Evolutionary conservation across 2,113 vertebrate genomes (phyloP).

Genomic region (Collichthys lucidus): DNA sequence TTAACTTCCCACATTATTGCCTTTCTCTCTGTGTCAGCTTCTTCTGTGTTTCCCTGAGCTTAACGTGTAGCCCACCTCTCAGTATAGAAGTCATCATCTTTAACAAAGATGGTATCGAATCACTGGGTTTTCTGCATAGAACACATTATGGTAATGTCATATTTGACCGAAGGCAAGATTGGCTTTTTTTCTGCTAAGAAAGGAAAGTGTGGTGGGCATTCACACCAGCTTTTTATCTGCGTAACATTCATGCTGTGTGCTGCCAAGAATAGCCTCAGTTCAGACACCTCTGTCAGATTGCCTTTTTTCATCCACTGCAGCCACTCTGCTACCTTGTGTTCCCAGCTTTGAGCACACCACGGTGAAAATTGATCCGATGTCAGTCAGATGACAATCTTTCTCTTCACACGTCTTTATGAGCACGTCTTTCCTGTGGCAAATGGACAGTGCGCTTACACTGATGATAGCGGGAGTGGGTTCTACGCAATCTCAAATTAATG

Average conservation of each 20-base stretch:
- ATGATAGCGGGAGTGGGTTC: not conserved
- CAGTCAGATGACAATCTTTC: not conserved
- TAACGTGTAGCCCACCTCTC: conserved; percentile 25
- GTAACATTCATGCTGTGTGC: conserved; percentile 32
- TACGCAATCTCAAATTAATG: not conserved
- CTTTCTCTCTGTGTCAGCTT: conserved; percentile 22
- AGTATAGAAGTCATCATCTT: conserved; percentile 22
- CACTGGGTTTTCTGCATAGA: conserved; percentile 25
- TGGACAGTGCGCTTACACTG: not conserved
- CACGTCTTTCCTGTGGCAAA: not conserved
- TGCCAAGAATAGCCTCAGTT: conserved; percentile 63
- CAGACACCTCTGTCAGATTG: conserved; percentile 63
- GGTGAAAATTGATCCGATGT: not conserved
- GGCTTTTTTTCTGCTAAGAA: conserved; percentile 33
- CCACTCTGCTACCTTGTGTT: conserved; percentile 19
- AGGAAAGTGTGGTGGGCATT: conserved; percentile 35
- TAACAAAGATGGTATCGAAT: conserved; percentile 3
- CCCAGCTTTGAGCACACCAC: conserved; percentile 23
- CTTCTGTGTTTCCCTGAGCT: conserved; percentile 24
- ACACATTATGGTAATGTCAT: conserved; percentile 1
- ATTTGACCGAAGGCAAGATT: conserved; percentile 22
- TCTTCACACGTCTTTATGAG: not conserved
- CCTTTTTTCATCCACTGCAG: conserved; percentile 45
- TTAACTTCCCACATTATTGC: conserved; percentile 4
- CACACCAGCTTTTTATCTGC: conserved; percentile 49